These are phyloP conservation scores for Halichoerus grypus DNA, from an alignment of 2,113 vertebrate species.

Conservation along the genomic window DNA sequence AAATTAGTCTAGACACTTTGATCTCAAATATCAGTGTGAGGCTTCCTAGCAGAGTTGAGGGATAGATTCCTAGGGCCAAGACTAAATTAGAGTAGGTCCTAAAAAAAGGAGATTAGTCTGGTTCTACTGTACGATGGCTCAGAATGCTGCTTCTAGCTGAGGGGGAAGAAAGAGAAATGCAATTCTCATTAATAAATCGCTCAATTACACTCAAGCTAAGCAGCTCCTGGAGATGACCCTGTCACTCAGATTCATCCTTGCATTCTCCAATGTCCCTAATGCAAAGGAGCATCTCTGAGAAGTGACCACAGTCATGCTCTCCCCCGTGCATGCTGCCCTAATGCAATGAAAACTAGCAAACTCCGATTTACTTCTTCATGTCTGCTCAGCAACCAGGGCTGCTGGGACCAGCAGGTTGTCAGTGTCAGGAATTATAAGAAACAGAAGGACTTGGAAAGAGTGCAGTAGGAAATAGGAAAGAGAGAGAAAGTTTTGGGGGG, in stretches of 20 bases:
- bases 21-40: slow-evolving; percentile 39
- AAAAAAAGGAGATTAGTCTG: slow-evolving; percentile 21
- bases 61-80: neutral
- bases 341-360: neutral
- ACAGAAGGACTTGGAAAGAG: neutral
- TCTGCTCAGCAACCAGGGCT: neutral
- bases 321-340: neutral
- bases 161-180: slow-evolving; percentile 31
- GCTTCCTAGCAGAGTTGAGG: slow-evolving; percentile 25
- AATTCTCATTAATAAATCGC: neutral
- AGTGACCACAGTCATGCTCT: neutral
- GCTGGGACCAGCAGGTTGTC: neutral
- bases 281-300: neutral
- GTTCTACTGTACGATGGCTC: neutral
- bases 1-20: slow-evolving; percentile 59
- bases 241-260: neutral
- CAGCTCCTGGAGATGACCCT: neutral
- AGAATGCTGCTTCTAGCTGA: neutral
- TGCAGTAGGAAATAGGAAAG: neutral
- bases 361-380: neutral
- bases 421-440: neutral
- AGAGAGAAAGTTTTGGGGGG: neutral
- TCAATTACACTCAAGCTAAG: neutral
- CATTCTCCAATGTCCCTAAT: neutral
- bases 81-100: slow-evolving; percentile 51